Evolutionary conservation across 2,113 vertebrate species (phyloP), one percentile per base, ranked within the genome.

Genomic region (Raphicerus campestris): DNA sequence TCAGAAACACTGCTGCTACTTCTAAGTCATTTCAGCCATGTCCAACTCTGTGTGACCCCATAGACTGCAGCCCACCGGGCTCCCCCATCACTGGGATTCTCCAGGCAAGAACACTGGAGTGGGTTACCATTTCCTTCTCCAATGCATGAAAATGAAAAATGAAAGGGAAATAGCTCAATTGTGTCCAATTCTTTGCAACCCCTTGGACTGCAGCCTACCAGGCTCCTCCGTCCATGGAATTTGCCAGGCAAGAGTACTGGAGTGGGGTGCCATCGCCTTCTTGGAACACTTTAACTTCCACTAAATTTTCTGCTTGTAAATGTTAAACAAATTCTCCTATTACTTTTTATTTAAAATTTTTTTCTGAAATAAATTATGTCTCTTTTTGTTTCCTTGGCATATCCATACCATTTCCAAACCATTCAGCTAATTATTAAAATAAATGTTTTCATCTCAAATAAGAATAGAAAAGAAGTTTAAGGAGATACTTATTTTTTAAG

Each of bases 121-220:
- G 56, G 10, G 56, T 11, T 58, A 4, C 24, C 24, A 58, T 58
- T 58, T 58, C 56, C 10, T 58, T 58, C 56, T 26, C 56, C 56
- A 58, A 11, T 5, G 51, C 51, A 53, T 53, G 51, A 53, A 53
- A 53, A 4, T 58, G 56, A 58, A 58, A 58, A 58, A 10, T 26
- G 56, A 58, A 58, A 58, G 56, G 24, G 56, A 26, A 58, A 10
- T 28, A 10, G 0, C 24, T 26, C 56, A 58, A 10, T 58, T 2
- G 0, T 26, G 24, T 58, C 10, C 0, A 10, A 58, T 5, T 26
- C 56, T 11, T 58, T 1, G 2, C 4, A 0, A 58, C 24, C 56
- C 56, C 24, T 11, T 26, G 56, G 56, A 58, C 56, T 26, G 10
- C 24, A 26, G 10, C 56, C 22, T 58, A 10, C 4, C 22, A 26